Conservation (phyloP, 2,888 invertebrate species). For the Panzeria rudis region DNA sequence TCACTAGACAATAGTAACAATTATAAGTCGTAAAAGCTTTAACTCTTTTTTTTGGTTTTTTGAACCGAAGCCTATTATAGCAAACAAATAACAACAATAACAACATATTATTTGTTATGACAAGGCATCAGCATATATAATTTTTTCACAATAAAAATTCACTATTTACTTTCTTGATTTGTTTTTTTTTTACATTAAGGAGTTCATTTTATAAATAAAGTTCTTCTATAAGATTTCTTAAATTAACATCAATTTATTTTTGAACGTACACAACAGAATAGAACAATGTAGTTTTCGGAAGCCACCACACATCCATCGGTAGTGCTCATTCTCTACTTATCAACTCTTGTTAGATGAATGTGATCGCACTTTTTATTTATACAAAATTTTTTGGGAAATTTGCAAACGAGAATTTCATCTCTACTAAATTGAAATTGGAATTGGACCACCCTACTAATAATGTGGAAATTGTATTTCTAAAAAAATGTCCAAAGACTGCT, state of each 20-base stretch:
- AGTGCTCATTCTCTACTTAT: too few species aligned
- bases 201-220: conserved; percentile 2
- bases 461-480: conserved; percentile 21
- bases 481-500: conserved; percentile 17
- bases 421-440: too few species aligned
- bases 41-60: conserved; percentile 32
- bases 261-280: too few species aligned
- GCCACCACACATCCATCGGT: too few species aligned
- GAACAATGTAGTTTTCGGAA: too few species aligned
- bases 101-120: conserved; percentile 60
- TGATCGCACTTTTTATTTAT: too few species aligned
- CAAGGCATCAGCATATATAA: conserved; percentile 67
- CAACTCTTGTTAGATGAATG: too few species aligned
- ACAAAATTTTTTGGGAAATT: background rate
- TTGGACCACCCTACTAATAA: conserved; percentile 18
- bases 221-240: too few species aligned
- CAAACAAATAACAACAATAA: conserved; percentile 34
- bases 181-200: conserved; percentile 26
- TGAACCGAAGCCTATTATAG: conserved; percentile 16
- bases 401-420: too few species aligned
- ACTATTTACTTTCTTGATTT: conserved; percentile 13
- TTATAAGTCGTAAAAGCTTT: conserved; percentile 18
- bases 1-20: conserved; percentile 61
- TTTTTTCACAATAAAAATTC: conserved; percentile 36
- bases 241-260: too few species aligned